Evolutionary conservation across 2,888 invertebrate genomes (phyloP).

Genomic region (Phlogophora meticulosa): DNA sequence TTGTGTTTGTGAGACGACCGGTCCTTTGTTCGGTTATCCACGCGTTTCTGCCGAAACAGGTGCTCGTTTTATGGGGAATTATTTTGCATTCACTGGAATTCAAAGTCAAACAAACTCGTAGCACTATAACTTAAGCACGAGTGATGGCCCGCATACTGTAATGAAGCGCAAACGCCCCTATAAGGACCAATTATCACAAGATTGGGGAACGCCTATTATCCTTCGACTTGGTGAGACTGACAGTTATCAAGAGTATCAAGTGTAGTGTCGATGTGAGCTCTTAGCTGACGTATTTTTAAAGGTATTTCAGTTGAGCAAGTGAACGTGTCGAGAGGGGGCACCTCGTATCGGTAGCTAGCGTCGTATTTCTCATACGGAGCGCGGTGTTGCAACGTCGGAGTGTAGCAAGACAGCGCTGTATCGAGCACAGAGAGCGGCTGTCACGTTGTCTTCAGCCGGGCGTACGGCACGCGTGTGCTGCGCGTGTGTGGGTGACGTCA

Average conservation of each 20-base stretch:
- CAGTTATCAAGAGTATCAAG: conserved; percentile 40
- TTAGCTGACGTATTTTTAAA: conserved; percentile 69
- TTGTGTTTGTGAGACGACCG: conserved; percentile 76
- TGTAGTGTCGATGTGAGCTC: conserved; percentile 53
- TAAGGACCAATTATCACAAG: conserved; percentile 79
- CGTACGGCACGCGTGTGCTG: conserved; percentile 79
- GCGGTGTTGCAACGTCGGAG: conserved; percentile 82
- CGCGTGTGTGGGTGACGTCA: conserved; percentile 90
- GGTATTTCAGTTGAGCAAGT: conserved; percentile 83
- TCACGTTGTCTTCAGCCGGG: conserved; percentile 70
- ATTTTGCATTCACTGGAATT: conserved; percentile 67
- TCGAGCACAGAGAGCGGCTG: conserved; percentile 82
- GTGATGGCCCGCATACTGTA: conserved; percentile 81
- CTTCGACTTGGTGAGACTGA: conserved; percentile 65
- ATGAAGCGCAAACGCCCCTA: conserved; percentile 80
- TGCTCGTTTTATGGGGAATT: conserved; percentile 75
- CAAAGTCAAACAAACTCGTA: conserved; percentile 62
- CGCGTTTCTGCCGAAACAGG: conserved; percentile 78
- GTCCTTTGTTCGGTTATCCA: conserved; percentile 79
- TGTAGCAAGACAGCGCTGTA: conserved; percentile 83
- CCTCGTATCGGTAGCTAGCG: conserved; percentile 82
- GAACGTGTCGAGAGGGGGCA: conserved; percentile 88
- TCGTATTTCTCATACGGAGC: conserved; percentile 84
- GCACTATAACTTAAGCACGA: conserved; percentile 62
- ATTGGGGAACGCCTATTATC: conserved; percentile 75